A percentile compares a stretch with the other conserved stretches of the same genome.
Conservation (phyloP, 2,797 vertebrate genomes). For the Pangasius macronema region DNA sequence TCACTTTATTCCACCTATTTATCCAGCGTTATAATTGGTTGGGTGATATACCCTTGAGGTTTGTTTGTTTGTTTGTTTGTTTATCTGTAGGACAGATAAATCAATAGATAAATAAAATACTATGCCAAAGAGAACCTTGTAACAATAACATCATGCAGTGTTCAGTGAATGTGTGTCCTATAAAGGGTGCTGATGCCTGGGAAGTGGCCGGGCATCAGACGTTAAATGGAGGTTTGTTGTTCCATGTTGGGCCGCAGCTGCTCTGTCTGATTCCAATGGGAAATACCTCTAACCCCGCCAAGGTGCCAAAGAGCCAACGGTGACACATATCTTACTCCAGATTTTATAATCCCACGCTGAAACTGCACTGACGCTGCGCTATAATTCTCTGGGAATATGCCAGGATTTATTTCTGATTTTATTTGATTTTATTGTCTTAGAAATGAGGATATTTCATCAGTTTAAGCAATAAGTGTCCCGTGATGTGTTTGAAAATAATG, state of each 20-base stretch:
- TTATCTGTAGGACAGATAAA: neutral
- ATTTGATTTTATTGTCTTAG: neutral
- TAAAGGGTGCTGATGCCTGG: conserved; percentile 28
- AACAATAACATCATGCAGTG: neutral
- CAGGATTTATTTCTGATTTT: neutral
- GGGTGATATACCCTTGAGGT: neutral
- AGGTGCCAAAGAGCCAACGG: neutral
- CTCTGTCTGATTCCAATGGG: conserved; percentile 57
- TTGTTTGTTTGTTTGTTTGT: neutral
- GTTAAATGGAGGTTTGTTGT: conserved; percentile 49
- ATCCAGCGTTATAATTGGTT: neutral
- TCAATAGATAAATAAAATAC: neutral
- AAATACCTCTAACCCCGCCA: conserved; percentile 50
- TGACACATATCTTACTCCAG: conserved; percentile 13
- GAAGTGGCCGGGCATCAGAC: conserved; percentile 21
- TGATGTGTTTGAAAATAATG: neutral
- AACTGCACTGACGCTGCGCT: neutral
- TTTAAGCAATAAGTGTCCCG: neutral
- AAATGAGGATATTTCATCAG: neutral
- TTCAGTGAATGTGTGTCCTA: conserved; percentile 20
- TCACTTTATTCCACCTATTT: neutral
- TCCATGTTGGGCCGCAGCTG: conserved; percentile 59
- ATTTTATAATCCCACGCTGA: conserved; percentile 11
- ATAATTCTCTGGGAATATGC: neutral
- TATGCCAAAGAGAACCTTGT: neutral